Evolutionary conservation across 2,113 vertebrate species (phyloP).

Genomic region (Galemys pyrenaicus): DNA sequence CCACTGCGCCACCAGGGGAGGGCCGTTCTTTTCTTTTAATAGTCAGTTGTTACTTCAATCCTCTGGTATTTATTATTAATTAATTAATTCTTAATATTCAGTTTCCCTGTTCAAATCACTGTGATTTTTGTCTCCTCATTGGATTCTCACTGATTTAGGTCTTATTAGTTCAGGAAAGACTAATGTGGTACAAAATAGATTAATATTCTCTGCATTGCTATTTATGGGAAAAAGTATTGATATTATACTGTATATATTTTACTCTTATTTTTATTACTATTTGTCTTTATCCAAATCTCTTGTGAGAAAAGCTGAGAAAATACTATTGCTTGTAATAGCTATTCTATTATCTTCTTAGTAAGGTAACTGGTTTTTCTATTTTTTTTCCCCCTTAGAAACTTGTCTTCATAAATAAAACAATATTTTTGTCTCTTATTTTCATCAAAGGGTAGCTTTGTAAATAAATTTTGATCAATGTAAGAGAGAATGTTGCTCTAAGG

Average conservation of each 20-base stretch:
- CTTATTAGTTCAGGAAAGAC: background rate
- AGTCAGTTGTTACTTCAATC: background rate
- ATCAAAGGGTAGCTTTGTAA: background rate
- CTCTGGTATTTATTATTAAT: background rate
- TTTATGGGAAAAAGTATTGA: background rate
- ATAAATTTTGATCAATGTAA: background rate
- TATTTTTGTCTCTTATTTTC: background rate
- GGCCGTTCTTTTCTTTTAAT: background rate
- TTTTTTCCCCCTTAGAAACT: too few relatives aligned
- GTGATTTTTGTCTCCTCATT: background rate
- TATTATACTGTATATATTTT: background rate
- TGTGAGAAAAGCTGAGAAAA: background rate
- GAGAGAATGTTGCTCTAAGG: background rate
- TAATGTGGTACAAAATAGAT: background rate
- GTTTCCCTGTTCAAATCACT: background rate
- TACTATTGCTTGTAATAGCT: background rate
- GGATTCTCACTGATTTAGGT: background rate
- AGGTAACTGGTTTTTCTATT: background rate
- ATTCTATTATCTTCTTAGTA: background rate
- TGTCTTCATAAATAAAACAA: background rate
- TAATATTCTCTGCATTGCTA: background rate
- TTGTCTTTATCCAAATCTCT: background rate
- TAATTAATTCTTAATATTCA: background rate
- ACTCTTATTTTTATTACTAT: background rate
- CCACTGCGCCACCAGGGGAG: too few relatives aligned